These are phyloP conservation scores for Holothuria scabra DNA, from an alignment of 53 echinoderm and acorn worm genomes.

Conservation along the genomic window DNA sequence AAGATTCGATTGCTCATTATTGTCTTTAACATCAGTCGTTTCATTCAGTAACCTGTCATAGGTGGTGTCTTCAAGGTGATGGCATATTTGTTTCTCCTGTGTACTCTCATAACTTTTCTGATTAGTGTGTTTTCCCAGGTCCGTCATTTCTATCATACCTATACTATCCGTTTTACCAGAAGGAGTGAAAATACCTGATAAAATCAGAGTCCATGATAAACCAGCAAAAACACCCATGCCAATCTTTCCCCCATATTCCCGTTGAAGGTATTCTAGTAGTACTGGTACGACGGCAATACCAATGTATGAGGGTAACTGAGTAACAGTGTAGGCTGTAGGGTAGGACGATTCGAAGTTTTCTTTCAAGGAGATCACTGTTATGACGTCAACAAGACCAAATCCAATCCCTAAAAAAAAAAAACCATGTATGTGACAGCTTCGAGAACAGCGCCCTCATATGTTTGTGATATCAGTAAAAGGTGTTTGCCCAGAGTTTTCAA, in stretches of 20 bases:
- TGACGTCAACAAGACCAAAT: background rate
- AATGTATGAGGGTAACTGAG: conserved; percentile 1
- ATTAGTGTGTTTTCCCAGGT: no score
- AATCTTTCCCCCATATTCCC: background rate
- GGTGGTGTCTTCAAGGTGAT: no score
- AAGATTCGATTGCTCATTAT: no score
- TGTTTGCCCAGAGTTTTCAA: no score
- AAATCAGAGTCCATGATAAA: background rate
- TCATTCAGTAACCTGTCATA: no score
- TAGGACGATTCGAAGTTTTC: conserved; percentile 2
- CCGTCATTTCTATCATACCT: no score
- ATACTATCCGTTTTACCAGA: no score
- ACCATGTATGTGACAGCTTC: no score
- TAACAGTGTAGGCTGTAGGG: background rate
- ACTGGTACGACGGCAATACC: conserved; percentile 3
- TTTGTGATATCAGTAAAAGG: no score
- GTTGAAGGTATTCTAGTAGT: background rate
- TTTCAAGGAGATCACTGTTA: background rate
- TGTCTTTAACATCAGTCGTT: background rate
- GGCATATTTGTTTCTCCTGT: no score
- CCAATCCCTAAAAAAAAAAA: conserved; percentile 5
- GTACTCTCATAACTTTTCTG: no score
- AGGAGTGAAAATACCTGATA: conserved; percentile 15
- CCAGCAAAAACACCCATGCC: conserved; percentile 3
- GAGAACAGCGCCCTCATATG: no score